Evolutionary conservation across 2,113 vertebrate genomes (phyloP).

Genomic region (Stictonetta naevosa): DNA sequence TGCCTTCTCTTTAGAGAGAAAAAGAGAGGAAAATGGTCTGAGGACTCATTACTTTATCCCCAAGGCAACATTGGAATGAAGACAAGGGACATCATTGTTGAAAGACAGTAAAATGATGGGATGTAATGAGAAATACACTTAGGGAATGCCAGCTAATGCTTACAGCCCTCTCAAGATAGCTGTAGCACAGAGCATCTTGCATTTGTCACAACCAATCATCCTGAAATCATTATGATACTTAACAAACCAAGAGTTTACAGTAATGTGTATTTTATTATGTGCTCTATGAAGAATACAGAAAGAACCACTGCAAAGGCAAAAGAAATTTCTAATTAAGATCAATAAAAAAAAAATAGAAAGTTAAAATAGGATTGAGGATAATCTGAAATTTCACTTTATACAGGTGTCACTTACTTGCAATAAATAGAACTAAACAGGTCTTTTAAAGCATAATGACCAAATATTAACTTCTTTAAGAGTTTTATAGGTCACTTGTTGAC

Average conservation of each 20-base stretch:
- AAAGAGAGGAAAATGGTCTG: constrained; percentile 15
- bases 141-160: constrained; percentile 8
- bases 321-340: neutral
- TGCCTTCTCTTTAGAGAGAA: constrained; percentile 8
- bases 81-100: constrained; percentile 13
- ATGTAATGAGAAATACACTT: constrained; percentile 35
- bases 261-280: neutral
- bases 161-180: neutral
- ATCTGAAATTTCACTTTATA: neutral
- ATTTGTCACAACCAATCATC: constrained; percentile 49
- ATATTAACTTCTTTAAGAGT: neutral
- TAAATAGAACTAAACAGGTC: neutral
- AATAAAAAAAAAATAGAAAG: neutral
- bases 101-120: constrained; percentile 44
- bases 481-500: neutral
- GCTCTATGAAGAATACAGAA: neutral
- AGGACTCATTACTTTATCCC: constrained; percentile 39
- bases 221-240: constrained; percentile 33
- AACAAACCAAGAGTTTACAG: neutral
- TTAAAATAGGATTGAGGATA: neutral
- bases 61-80: constrained; percentile 22
- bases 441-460: neutral
- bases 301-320: neutral
- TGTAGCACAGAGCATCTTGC: constrained; percentile 29
- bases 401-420: neutral